Evolutionary conservation across 2,888 invertebrate genomes (phyloP), one percentile per base, ranked within the genome.

Genomic region (Sesamia inferens): DNA sequence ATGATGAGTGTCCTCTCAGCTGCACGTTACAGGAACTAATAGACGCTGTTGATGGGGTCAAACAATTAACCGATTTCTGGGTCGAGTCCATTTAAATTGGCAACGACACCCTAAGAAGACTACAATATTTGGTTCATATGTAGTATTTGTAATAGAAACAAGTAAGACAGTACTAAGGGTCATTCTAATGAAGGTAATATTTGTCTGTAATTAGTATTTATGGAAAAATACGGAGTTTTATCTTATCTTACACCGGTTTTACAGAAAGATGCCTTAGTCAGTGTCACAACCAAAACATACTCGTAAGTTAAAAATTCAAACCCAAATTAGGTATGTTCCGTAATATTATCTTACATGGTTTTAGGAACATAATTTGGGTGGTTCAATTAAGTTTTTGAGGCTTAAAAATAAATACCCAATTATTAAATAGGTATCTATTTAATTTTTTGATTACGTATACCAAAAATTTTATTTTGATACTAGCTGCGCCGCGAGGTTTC

Each of bases 141-240:
- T 22, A 51, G 3, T 11, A 54, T 22, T 79, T 71, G n/a, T 42
- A 5, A 39, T 31, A 2, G 11, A 77, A 81, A 69, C 65, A 55
- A 59, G 39, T 74, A n/a, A 42, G 16, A 31, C 42, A 48, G 47
- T 78, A 72, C 24, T 47, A 22, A 48, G 39, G 22, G 11, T 11
- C 24, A 67, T 4, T 76, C 8, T 55, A 69, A 59, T 67, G 39
- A 54, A 51, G 58, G 57, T 74, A 71, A 75, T 66, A 65, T 62
- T 58, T 62, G 68, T 79, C 14, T 51, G 65, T 70, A 68, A 70
- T 82, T 69, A 74, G 59, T 82, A 74, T 64, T 54, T 57, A 74
- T 67, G 83, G 83, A 80, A 80, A 79, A 80, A 73, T 69, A 69
- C 83, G 24, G 16, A 8, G 63, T 61, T 44, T 83, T 80, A 80